A percentile compares a stretch with the other conserved stretches of the same genome.
Evolutionary conservation across 2,113 vertebrate species (phyloP).

Genomic region (human): DNA sequence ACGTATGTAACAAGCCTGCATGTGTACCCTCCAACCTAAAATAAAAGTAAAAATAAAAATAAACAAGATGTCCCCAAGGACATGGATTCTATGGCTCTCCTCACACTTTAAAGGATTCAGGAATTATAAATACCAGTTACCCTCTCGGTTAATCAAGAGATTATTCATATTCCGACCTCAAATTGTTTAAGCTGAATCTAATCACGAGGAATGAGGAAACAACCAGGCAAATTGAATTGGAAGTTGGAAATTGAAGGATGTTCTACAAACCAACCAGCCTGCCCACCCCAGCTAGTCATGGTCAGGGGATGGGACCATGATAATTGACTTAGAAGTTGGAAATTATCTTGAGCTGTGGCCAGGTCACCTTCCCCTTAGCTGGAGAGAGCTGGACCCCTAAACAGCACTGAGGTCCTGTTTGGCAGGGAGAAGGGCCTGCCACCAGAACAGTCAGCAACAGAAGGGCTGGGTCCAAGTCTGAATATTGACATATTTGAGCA

Average conservation of each 20-base stretch:
- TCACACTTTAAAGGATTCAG: background rate
- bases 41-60: too few relatives aligned
- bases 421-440: background rate
- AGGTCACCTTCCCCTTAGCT: background rate
- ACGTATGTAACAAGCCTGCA: too few relatives aligned
- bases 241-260: background rate
- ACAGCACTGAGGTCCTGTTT: background rate
- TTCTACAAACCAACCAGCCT: background rate
- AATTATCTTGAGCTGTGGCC: background rate
- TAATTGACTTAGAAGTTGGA: background rate
- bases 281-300: background rate
- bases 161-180: background rate
- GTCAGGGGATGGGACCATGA: background rate
- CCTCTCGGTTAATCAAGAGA: background rate
- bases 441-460: background rate
- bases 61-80: background rate
- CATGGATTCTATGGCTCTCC: background rate
- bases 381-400: background rate
- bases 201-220: constrained; percentile 1
- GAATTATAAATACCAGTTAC: background rate
- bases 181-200: background rate
- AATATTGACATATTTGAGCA: background rate
- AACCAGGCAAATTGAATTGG: background rate
- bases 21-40: too few relatives aligned
- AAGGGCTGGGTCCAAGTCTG: background rate